Percentiles rank a stretch among this genome's conserved stretches.
These are phyloP conservation scores for Alethe castanea DNA, from an alignment of 2,113 vertebrate genomes.

Conservation along the genomic window DNA sequence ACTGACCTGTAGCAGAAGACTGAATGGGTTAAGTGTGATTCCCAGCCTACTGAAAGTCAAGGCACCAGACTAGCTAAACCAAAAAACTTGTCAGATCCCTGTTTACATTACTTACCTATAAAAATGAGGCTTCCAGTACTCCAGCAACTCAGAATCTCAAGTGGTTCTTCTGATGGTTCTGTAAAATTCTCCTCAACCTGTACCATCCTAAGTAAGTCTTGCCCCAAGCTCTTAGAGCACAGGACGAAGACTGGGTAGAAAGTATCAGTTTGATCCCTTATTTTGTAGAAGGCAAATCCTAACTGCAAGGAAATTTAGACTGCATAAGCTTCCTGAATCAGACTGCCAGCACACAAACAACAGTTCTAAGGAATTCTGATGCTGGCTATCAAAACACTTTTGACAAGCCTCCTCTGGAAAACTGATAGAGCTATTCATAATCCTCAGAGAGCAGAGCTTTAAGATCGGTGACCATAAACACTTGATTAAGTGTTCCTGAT, in stretches of 20 bases:
- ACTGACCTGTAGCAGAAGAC: background rate
- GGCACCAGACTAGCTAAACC: background rate
- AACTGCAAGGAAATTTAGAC: background rate
- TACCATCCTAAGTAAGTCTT: background rate
- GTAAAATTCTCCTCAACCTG: background rate
- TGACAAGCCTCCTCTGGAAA: background rate
- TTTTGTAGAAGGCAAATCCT: background rate
- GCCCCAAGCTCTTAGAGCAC: background rate
- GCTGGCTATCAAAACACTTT: background rate
- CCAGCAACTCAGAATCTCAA: background rate
- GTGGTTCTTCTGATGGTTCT: background rate
- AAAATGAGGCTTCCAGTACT: background rate
- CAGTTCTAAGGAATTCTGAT: background rate
- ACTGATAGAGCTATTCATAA: background rate
- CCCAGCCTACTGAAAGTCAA: background rate
- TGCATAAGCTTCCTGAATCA: background rate
- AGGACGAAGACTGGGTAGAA: background rate
- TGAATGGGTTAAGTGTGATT: fast-evolving
- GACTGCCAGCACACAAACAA: background rate
- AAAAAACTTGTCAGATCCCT: background rate
- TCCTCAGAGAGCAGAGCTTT: background rate
- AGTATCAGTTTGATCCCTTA: background rate
- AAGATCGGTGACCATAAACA: background rate
- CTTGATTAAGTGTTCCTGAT: background rate
- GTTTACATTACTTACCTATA: background rate